Conservation (phyloP, 2,113 vertebrate genomes). For the Panthera tigris region DNA sequence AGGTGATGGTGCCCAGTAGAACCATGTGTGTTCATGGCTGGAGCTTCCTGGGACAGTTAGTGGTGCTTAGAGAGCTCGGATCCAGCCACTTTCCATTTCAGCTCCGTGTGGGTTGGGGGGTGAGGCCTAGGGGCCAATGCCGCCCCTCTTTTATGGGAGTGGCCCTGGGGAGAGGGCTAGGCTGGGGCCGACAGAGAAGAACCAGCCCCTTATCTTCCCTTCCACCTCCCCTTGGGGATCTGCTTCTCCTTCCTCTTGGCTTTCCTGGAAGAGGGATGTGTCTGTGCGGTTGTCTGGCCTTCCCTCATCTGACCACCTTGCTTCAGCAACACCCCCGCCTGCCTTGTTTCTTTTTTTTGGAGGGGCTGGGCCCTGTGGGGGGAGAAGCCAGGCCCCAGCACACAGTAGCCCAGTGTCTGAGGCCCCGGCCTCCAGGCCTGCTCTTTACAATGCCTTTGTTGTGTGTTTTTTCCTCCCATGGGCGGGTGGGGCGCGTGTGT, state of each 20-base stretch:
- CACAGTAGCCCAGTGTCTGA: slow-evolving; percentile 78
- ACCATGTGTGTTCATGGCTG: neutral
- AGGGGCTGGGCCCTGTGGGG: slow-evolving; percentile 25
- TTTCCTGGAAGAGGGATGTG: slow-evolving; percentile 14
- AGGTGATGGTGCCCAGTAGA: neutral
- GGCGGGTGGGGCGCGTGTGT: slow-evolving; percentile 48
- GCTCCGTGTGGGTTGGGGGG: neutral
- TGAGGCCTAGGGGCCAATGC: neutral
- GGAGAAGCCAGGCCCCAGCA: slow-evolving; percentile 59
- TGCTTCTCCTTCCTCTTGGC: neutral
- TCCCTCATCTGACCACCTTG: slow-evolving; percentile 59
- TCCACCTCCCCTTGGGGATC: neutral
- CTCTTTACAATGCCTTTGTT: slow-evolving; percentile 81
- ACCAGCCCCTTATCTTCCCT: neutral
- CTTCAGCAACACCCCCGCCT: neutral
- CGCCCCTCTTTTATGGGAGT: no score
- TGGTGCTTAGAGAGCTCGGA: neutral
- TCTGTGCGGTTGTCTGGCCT: slow-evolving; percentile 36
- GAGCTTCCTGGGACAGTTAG: neutral
- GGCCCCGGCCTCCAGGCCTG: slow-evolving; percentile 63
- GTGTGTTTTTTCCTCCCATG: slow-evolving; percentile 74
- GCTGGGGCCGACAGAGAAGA: no score
- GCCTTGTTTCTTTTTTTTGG: neutral
- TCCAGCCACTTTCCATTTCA: neutral
- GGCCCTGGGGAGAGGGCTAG: neutral